Evolutionary conservation across 2,113 vertebrate species (phyloP), one percentile per base, ranked within the genome.

Genomic region (Sus scrofa): DNA sequence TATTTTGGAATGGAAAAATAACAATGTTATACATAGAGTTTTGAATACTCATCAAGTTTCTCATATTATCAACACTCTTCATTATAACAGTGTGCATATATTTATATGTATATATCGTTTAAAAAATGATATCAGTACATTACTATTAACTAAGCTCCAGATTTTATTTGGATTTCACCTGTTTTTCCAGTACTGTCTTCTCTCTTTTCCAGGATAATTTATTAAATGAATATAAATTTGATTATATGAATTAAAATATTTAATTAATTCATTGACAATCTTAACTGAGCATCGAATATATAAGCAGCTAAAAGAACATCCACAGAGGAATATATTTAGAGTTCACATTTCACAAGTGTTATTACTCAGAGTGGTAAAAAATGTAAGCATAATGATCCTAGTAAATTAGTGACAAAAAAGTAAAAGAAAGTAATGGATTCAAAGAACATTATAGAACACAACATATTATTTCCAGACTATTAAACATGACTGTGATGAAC

Each of bases 381-480:
- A 52, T 34, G 6, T 7, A 24, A 68, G 3, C 0, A 0, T 62
- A 39, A 96, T 91, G 73, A 95, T 11, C 60, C 44, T 81, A 68
- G 6, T 3, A 97, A 84, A 96, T 97, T 27, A 24, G 0, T 78
- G 87, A 94, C 88, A 95, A 98, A 83, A 62, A 88, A 37, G 22
- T 73, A 86, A 94, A 95, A 79, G 56, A 91, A 93, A 96, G 32
- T 86, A 97, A 91, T 96, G 74, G 19, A 89, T 97, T 91, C 58
- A 95, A 86, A 86, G 37, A 34, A 63, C 77, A 95, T 97, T 96
- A 95, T 96, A 96, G 87, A 98, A 98, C 89, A 93, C 89, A 37
- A 79, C 7, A 79, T 73, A 32, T 90, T 82, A 94, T 98, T 98
- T 98, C 86, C 68, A 98, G 54, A 27, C 86, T 97, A 96, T 95